These are phyloP conservation scores for Temnothorax unifasciatus DNA, from an alignment of 2,888 invertebrate species.

Conservation along the genomic window DNA sequence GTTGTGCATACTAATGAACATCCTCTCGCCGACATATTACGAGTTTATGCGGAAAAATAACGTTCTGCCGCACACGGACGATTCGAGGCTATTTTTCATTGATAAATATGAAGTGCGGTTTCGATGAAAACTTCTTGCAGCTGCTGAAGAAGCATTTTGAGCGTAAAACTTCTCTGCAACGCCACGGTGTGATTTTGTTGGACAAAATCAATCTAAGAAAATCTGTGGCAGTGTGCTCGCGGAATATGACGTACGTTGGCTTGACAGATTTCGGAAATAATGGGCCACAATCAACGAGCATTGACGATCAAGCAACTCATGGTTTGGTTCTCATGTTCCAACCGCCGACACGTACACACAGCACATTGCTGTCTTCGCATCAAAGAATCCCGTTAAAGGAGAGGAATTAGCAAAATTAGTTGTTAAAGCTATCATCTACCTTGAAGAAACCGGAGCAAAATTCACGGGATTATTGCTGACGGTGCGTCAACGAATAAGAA, in stretches of 20 bases:
- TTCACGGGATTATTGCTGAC: background rate
- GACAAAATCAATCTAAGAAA: background rate
- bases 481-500: background rate
- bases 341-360: background rate
- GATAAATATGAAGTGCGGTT: background rate
- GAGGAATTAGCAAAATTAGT: conserved; percentile 20
- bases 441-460: background rate
- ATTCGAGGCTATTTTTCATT: background rate
- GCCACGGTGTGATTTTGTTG: background rate
- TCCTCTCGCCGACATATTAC: background rate
- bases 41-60: background rate
- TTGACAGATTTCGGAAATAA: background rate
- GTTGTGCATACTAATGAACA: background rate
- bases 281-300: background rate
- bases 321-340: conserved; percentile 7
- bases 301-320: background rate
- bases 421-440: background rate
- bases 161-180: background rate
- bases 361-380: conserved; percentile 6
- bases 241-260: background rate
- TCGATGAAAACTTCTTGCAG: background rate
- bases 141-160: background rate
- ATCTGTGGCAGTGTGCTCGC: background rate
- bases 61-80: background rate
- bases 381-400: background rate